Evolutionary conservation across 2,113 vertebrate species (phyloP), one percentile per base, ranked within the genome.

Genomic region (Apteryx owenii): DNA sequence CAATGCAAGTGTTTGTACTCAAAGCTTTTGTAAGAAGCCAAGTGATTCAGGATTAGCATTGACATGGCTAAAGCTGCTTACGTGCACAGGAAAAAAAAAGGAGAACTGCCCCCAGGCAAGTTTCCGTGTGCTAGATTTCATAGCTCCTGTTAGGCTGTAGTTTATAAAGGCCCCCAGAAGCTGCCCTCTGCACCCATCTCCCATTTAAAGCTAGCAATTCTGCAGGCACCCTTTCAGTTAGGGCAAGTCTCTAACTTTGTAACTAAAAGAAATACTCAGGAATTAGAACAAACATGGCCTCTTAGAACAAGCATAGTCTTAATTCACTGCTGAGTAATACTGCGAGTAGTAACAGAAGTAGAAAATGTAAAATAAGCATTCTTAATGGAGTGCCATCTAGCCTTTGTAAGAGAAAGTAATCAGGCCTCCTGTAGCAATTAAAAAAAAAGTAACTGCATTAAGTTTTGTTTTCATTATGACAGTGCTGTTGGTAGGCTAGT

Each of bases 381-480:
- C 86, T 44, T 48, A 76, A 80, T 3, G 33, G 8, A 62, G 12
- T 0, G 0, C 73, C 81, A 65, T 65, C 65, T 25, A 86, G 81
- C 66, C 66, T 76, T 50, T 13, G 10, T 42, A 76, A 81, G 50
- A 93, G 53, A 80, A 94, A 91, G 78, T 17, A 81, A 94, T 42
- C 90, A 95, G 91, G 68, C 46, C 62, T 88, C 85, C 81, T 93
- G 75, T 83, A 91, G 53, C 90, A 84, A 89, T 90, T 89, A 88
- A 46, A 46, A 46, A 46, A 46, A 46, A 42, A 42, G 42, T 60
- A 60, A 86, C 72, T 54, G 72, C 44, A 77, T 21, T 60, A 70
- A 85, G 69, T 46, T 96, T 89, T 88, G 73, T 93, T 95, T 94
- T 93, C 94, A 75, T 92, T 83, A 78, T 81, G 56, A 81, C 82